Conservation (phyloP, 2,888 invertebrate species). For the Teleogryllus oceanicus region DNA sequence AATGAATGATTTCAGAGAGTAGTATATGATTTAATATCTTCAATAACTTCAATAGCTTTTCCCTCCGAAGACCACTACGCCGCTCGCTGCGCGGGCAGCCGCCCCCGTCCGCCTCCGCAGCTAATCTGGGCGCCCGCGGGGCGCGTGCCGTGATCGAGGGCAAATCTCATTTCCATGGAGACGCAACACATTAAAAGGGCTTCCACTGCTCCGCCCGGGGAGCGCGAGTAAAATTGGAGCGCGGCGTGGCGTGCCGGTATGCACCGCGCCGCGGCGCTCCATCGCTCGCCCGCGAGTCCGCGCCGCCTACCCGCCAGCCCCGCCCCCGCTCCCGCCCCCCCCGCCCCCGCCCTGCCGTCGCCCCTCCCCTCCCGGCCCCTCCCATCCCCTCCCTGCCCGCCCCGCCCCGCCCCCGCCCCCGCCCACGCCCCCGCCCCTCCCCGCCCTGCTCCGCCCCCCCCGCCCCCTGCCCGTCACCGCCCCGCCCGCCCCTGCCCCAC, state of each 20-base stretch:
- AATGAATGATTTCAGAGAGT: too few species aligned
- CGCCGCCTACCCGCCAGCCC: neutral
- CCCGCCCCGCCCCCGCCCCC: neutral
- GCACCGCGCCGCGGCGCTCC: neutral
- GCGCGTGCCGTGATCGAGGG: neutral
- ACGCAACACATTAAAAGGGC: neutral
- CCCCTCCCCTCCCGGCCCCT: neutral
- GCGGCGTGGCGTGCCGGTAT: neutral
- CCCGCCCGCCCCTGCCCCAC: neutral
- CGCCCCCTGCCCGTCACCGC: neutral
- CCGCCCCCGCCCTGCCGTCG: neutral
- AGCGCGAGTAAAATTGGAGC: neutral
- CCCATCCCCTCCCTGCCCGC: neutral
- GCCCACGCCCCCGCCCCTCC: neutral
- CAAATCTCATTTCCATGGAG: constrained; percentile 7
- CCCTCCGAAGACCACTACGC: too few species aligned
- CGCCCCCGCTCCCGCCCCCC: neutral
- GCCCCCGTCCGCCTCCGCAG: too few species aligned
- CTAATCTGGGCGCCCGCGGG: too few species aligned
- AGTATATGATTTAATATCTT: too few species aligned
- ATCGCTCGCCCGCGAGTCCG: neutral
- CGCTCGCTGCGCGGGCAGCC: too few species aligned
- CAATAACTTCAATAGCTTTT: too few species aligned
- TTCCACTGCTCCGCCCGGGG: neutral
- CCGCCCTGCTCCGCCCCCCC: neutral